Conservation (phyloP, 2,888 invertebrate genomes). For the Synergus japonicus region DNA sequence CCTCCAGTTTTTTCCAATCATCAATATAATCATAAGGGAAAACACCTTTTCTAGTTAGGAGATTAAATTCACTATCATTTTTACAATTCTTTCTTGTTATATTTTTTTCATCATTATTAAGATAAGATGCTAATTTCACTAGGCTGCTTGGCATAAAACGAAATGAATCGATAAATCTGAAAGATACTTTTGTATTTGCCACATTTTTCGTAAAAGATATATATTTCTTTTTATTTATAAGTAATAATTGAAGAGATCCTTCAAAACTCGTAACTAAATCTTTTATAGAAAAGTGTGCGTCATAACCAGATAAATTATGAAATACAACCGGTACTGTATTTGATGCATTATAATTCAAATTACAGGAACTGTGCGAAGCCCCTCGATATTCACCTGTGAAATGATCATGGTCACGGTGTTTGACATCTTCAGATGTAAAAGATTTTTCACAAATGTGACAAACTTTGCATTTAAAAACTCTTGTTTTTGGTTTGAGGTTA, state of each 20-base stretch:
- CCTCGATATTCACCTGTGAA: slow-evolving; percentile 45
- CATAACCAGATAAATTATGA: slow-evolving; percentile 63
- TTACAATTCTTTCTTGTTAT: not conserved
- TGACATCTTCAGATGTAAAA: slow-evolving; percentile 7
- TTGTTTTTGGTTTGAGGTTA: not conserved
- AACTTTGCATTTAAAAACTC: not conserved
- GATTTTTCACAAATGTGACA: slow-evolving; percentile 45
- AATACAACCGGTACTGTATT: slow-evolving; percentile 64
- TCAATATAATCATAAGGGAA: slow-evolving; percentile 47
- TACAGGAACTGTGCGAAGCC: slow-evolving; percentile 57
- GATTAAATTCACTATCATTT: not conserved
- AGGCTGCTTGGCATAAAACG: slow-evolving; percentile 36
- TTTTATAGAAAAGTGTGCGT: slow-evolving; percentile 59
- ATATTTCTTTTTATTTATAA: slow-evolving; percentile 67
- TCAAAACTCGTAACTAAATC: slow-evolving; percentile 48
- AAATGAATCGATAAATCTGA: slow-evolving; percentile 43
- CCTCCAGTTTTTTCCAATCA: slow-evolving; percentile 6
- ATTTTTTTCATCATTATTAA: not conserved
- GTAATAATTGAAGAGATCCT: slow-evolving; percentile 58
- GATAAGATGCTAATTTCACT: slow-evolving; percentile 41
- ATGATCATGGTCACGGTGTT: slow-evolving; percentile 45
- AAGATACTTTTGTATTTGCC: slow-evolving; percentile 17
- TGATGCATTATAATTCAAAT: slow-evolving; percentile 64
- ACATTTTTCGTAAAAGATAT: too few relatives aligned
- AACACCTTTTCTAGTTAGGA: slow-evolving; percentile 39